These are phyloP conservation scores for Belgica antarctica DNA, from an alignment of 2,888 invertebrate genomes.

Conservation along the genomic window DNA sequence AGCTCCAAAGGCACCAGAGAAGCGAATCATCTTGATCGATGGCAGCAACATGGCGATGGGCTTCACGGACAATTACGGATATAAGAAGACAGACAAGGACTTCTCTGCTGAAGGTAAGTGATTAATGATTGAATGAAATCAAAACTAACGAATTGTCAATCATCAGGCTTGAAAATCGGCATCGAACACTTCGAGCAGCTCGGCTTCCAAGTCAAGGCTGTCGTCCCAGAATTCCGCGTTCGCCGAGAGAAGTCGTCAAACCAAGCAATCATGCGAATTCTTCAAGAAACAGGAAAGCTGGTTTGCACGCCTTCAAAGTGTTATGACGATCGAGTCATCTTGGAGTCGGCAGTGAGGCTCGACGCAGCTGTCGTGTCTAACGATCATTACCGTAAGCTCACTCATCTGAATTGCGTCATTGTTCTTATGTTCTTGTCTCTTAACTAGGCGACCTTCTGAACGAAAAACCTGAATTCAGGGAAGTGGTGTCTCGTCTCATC, in stretches of 20 bases:
- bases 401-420: neutral
- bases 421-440: neutral
- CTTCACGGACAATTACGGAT: neutral
- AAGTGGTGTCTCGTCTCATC: neutral
- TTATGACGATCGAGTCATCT: constrained; percentile 32
- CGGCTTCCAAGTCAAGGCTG: constrained; percentile 35
- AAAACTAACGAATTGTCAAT: neutral
- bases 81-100: constrained; percentile 1
- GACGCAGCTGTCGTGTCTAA: constrained; percentile 32
- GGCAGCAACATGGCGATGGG: constrained; percentile 25
- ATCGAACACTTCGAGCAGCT: neutral
- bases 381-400: constrained; percentile 30
- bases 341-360: constrained; percentile 8
- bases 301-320: constrained; percentile 9
- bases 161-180: constrained; percentile 3
- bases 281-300: neutral
- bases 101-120: constrained; percentile 32
- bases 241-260: constrained; percentile 20
- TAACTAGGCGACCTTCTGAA: constrained; percentile 5
- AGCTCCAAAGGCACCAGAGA: neutral
- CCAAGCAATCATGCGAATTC: neutral
- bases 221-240: constrained; percentile 31
- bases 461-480: neutral
- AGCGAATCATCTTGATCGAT: constrained; percentile 28
- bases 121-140: neutral